Evolutionary conservation across 2,888 invertebrate species (phyloP).

Genomic region (Ligdia adustata): DNA sequence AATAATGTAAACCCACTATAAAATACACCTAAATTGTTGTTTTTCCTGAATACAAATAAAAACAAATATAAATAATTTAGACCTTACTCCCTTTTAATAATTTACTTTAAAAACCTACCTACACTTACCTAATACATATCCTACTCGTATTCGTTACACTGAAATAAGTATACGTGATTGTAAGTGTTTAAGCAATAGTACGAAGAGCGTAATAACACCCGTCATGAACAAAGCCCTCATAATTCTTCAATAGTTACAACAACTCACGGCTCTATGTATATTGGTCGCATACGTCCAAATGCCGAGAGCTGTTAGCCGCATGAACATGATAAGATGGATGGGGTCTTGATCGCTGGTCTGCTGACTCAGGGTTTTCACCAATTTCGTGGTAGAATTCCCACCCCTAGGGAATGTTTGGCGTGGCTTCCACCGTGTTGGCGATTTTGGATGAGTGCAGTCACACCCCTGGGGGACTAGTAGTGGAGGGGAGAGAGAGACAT

Average conservation of each 20-base stretch:
- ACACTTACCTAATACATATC: no score
- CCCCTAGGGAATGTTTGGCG: conserved; percentile 31
- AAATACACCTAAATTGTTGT: no score
- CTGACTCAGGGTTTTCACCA: conserved; percentile 50
- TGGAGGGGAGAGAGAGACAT: not conserved
- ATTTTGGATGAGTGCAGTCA: conserved; percentile 4
- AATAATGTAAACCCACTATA: no score
- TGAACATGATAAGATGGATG: conserved; percentile 1
- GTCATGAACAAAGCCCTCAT: no score
- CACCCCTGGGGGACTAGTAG: not conserved
- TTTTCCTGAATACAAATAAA: no score
- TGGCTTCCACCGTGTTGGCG: conserved; percentile 28
- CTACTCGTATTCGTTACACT: no score
- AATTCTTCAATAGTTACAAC: not conserved
- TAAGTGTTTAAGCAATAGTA: no score
- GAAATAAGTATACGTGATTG: no score
- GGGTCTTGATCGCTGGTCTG: conserved; percentile 41
- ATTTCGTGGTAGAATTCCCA: conserved; percentile 53
- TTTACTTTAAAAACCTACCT: no score
- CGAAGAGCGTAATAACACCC: no score
- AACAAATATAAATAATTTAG: no score
- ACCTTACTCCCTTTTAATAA: no score
- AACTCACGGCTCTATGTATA: not conserved
- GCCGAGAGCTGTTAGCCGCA: conserved; percentile 1
- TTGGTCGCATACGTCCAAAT: not conserved